Conservation (phyloP, 2,113 vertebrate genomes). For the Centrocercus urophasianus region DNA sequence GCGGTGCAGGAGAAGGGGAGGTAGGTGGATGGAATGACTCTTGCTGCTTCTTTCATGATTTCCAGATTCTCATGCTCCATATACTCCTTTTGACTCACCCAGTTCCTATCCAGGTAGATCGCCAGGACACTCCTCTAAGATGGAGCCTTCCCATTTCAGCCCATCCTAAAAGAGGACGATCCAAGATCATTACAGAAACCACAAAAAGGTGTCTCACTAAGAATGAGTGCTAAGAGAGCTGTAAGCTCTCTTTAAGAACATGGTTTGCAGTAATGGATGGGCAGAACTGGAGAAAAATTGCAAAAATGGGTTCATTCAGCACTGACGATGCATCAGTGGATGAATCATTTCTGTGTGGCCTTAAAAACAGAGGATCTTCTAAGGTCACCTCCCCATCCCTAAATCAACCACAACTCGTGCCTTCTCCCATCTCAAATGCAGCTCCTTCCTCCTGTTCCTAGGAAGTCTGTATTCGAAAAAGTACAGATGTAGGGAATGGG, state of each 20-base stretch:
- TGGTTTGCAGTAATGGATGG: not conserved
- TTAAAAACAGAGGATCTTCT: not conserved
- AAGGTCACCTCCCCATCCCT: not conserved
- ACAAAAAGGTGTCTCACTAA: not conserved
- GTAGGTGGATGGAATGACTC: not conserved
- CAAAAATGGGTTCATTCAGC: not conserved
- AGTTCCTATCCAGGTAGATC: not conserved
- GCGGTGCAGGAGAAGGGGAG: not conserved
- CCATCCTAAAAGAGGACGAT: not conserved
- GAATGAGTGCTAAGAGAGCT: not conserved
- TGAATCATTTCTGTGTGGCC: not conserved
- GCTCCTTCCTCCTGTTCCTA: not conserved
- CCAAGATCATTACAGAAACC: not conserved
- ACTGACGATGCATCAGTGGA: not conserved
- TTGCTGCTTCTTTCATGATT: not conserved
- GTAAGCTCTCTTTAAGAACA: not conserved
- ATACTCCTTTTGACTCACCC: slow-evolving; percentile 6
- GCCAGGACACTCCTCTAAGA: not conserved
- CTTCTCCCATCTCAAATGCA: not conserved
- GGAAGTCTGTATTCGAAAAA: not conserved
- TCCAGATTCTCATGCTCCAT: slow-evolving; percentile 22
- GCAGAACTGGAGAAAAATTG: not conserved
- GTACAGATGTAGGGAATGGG: not conserved
- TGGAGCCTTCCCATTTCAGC: not conserved
- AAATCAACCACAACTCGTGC: not conserved